These are phyloP conservation scores for Ictalurus furcatus DNA, from an alignment of 2,113 vertebrate genomes.

Conservation along the genomic window DNA sequence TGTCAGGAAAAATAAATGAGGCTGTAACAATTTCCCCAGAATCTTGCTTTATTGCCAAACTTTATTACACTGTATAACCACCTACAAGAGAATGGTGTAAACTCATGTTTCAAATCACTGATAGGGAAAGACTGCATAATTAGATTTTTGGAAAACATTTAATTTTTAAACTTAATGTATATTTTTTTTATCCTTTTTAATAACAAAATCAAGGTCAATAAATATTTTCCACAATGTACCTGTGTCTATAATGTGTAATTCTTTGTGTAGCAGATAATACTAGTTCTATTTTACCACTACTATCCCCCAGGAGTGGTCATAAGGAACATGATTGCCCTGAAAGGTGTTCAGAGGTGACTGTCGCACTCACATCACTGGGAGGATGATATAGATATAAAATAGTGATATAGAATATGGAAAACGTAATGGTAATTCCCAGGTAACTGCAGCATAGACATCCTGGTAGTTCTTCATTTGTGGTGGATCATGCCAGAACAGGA, in stretches of 20 bases:
- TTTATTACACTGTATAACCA: background rate
- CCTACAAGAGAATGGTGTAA: background rate
- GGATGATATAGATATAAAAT: too few species aligned
- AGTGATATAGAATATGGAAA: too few species aligned
- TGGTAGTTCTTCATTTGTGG: too few species aligned
- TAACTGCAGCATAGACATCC: too few species aligned
- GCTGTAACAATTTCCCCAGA: background rate
- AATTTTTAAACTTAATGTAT: background rate
- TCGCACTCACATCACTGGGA: background rate
- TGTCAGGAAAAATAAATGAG: background rate
- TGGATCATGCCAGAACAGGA: too few species aligned
- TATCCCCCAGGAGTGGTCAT: too few species aligned
- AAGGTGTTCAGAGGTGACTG: too few species aligned
- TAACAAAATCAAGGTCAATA: background rate
- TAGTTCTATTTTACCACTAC: too few species aligned
- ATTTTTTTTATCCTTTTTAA: background rate
- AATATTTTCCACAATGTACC: background rate
- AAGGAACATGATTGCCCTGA: too few species aligned
- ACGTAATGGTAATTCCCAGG: too few species aligned
- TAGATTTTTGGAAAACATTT: background rate
- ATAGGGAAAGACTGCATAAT: background rate
- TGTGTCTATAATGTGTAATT: background rate
- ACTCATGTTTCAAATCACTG: background rate
- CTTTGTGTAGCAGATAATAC: too few species aligned
- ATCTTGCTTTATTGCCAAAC: background rate